Evolutionary conservation across 2,888 invertebrate genomes (phyloP).

Genomic region (Caenorhabditis drosophilae): DNA sequence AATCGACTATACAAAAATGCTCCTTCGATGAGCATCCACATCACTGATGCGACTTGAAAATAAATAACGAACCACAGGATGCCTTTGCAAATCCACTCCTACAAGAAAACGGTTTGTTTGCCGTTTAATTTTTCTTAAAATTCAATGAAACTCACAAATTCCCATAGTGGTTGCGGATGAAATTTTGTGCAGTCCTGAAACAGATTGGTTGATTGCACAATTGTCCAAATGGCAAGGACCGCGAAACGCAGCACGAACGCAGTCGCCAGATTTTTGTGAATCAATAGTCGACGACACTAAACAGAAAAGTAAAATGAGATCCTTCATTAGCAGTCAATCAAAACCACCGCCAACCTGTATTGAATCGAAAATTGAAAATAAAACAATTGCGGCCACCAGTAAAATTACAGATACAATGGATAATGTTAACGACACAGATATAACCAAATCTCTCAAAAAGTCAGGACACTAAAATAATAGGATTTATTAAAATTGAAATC

Average conservation of each 20-base stretch:
- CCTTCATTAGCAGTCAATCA: not conserved
- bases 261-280: slow-evolving; percentile 70
- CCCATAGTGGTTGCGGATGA: slow-evolving; percentile 50
- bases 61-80: slow-evolving; percentile 73
- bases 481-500: not conserved
- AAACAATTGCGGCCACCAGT: slow-evolving; percentile 62
- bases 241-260: slow-evolving; percentile 72
- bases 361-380: slow-evolving; percentile 67
- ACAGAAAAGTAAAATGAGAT: too few relatives aligned
- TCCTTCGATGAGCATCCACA: slow-evolving; percentile 75
- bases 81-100: slow-evolving; percentile 74
- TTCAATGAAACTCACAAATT: slow-evolving; percentile 40
- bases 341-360: slow-evolving; percentile 51
- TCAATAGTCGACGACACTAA: slow-evolving; percentile 51
- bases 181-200: slow-evolving; percentile 66
- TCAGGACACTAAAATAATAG: slow-evolving; percentile 64
- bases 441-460: slow-evolving; percentile 60
- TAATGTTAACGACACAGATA: slow-evolving; percentile 61
- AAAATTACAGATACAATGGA: slow-evolving; percentile 65
- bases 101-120: slow-evolving; percentile 27
- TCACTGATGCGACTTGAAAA: slow-evolving; percentile 73
- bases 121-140: not conserved
- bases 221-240: slow-evolving; percentile 68
- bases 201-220: slow-evolving; percentile 57
- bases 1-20: slow-evolving; percentile 69